Conservation (phyloP, 2,888 invertebrate species). For the Entomobrya multifasciata region DNA sequence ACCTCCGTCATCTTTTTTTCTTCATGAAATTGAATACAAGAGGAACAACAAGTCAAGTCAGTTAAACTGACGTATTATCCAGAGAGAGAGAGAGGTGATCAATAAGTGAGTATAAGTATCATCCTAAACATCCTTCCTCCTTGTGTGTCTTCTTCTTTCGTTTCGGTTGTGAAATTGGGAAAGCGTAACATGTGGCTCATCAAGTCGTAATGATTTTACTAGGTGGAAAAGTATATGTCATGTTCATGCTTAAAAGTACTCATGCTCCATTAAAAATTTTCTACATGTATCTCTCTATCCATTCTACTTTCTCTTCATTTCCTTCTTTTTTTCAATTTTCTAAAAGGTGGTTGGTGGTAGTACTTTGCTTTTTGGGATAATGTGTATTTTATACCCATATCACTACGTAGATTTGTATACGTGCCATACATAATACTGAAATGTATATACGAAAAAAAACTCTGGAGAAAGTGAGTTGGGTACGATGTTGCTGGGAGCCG, state of each 20-base stretch:
- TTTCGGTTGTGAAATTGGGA: too few relatives aligned
- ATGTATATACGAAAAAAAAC: neutral
- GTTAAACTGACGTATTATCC: too few relatives aligned
- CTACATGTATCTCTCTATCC: neutral
- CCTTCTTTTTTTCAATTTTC: neutral
- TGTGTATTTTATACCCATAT: too few relatives aligned
- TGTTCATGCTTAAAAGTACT: conserved; percentile 1
- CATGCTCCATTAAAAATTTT: conserved; percentile 21
- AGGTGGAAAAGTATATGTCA: neutral
- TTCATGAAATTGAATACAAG: too few relatives aligned
- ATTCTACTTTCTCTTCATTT: neutral
- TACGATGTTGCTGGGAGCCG: too few relatives aligned
- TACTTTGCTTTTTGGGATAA: too few relatives aligned
- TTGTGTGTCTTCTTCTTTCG: conserved; percentile 15
- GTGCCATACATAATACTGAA: neutral
- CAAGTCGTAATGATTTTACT: conserved; percentile 5
- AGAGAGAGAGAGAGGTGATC: conserved; percentile 1
- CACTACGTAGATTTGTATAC: neutral
- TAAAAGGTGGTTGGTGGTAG: too few relatives aligned
- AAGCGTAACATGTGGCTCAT: conserved; percentile 69
- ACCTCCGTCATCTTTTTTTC: too few relatives aligned
- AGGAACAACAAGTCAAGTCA: too few relatives aligned
- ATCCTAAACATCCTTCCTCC: too few relatives aligned
- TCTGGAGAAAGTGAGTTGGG: too few relatives aligned
- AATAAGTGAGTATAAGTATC: conserved; percentile 5